phyloP scores from a whole-genome alignment of 2,888 invertebrate genomes.

The Hipparchia sbordonii region DNA sequence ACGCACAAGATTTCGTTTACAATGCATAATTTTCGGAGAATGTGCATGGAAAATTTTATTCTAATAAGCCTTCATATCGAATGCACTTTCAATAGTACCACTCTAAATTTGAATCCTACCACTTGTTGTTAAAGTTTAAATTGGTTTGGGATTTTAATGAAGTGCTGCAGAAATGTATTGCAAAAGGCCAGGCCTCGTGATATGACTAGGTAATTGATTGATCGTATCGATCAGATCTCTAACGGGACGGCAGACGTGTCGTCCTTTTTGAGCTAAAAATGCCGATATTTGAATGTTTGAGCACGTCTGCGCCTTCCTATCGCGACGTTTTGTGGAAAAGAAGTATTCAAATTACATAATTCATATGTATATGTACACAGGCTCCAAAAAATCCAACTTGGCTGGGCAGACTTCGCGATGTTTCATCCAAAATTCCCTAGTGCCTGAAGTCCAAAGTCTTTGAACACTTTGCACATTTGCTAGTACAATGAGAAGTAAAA shows the following conservation, averaged over 20 bases:
- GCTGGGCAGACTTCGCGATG: too few relatives aligned
- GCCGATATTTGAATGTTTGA: slow-evolving; percentile 11
- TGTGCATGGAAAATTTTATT: slow-evolving; percentile 37
- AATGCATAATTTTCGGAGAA: slow-evolving; percentile 9
- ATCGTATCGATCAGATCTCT: slow-evolving; percentile 60
- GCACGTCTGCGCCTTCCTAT: slow-evolving; percentile 13
- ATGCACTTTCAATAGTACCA: slow-evolving; percentile 33
- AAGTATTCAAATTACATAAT: not conserved
- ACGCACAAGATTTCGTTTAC: slow-evolving; percentile 29
- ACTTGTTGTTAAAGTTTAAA: not conserved
- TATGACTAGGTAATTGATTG: slow-evolving; percentile 56
- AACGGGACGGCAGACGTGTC: slow-evolving; percentile 54
- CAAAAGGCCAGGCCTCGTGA: slow-evolving; percentile 62
- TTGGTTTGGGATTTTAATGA: slow-evolving; percentile 22
- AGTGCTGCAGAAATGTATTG: slow-evolving; percentile 43
- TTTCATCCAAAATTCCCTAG: too few relatives aligned
- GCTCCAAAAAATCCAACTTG: too few relatives aligned
- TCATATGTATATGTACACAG: too few relatives aligned
- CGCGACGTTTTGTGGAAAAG: not conserved
- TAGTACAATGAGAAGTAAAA: too few relatives aligned
- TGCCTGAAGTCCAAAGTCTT: too few relatives aligned
- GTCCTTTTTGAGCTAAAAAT: slow-evolving; percentile 29
- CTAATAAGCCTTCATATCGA: slow-evolving; percentile 37
- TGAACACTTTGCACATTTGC: too few relatives aligned
- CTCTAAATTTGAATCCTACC: slow-evolving; percentile 18